Evolutionary conservation across 2,797 vertebrate species (phyloP).

Genomic region (Poeciliopsis turneri): DNA sequence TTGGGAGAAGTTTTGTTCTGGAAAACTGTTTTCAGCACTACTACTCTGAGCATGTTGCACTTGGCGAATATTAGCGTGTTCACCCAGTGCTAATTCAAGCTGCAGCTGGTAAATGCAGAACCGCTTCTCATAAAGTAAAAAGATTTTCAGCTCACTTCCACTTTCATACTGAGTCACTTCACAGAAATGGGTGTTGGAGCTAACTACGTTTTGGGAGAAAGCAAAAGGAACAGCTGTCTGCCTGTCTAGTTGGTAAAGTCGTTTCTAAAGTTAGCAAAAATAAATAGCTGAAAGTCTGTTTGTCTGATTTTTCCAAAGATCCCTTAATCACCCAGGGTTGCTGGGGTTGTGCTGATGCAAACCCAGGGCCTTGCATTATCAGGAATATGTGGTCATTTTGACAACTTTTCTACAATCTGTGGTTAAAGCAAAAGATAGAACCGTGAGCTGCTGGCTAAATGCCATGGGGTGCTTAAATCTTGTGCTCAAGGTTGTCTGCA

Average conservation of each 20-base stretch:
- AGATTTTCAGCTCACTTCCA: neutral
- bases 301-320: neutral
- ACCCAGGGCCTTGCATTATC: neutral
- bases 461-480: slow-evolving; percentile 23
- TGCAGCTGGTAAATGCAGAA: neutral
- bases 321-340: too few species aligned
- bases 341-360: neutral
- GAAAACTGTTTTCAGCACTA: neutral
- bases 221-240: neutral
- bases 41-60: neutral
- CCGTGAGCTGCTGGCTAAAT: slow-evolving; percentile 21
- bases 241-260: neutral
- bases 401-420: neutral
- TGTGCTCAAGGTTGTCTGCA: slow-evolving; percentile 41
- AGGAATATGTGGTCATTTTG: too few species aligned
- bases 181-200: neutral
- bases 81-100: neutral
- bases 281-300: neutral
- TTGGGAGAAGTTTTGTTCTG: neutral
- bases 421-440: neutral
- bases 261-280: neutral
- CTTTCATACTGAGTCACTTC: neutral
- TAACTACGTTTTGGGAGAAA: neutral
- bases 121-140: neutral
- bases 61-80: neutral